Conservation (phyloP, 2,113 vertebrate genomes). For the Myotis davidii region DNA sequence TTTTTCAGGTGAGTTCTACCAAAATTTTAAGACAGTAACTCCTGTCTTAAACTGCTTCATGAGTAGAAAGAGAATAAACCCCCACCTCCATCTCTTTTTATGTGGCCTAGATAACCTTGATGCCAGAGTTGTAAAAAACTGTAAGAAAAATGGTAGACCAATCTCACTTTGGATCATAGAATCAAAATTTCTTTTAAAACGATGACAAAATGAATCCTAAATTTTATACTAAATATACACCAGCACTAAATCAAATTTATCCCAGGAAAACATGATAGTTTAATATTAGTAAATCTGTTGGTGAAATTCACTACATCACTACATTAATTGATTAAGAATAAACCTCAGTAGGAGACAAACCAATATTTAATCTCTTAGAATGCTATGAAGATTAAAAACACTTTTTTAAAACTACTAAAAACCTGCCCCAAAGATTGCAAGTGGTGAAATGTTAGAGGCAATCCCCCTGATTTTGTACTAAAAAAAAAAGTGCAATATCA, state of each 20-base stretch:
- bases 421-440: neutral
- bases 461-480: neutral
- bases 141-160: neutral
- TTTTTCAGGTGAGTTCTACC: neutral
- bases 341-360: neutral
- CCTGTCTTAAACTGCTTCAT: neutral
- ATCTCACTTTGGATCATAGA: neutral
- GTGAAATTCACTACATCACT: neutral
- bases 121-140: neutral
- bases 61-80: neutral
- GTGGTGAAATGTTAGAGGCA: neutral
- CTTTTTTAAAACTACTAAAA: neutral
- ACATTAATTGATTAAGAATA: neutral
- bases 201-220: neutral
- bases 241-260: neutral
- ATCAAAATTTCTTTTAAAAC: neutral
- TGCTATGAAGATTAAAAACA: neutral
- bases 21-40: neutral
- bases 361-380: constrained; percentile 12
- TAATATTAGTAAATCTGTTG: neutral
- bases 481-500: neutral
- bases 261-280: neutral
- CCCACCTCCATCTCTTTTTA: neutral
- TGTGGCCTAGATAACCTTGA: neutral
- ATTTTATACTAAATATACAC: neutral